Conservation (phyloP, 2,888 invertebrate species). For the Trachelus stipa region DNA sequence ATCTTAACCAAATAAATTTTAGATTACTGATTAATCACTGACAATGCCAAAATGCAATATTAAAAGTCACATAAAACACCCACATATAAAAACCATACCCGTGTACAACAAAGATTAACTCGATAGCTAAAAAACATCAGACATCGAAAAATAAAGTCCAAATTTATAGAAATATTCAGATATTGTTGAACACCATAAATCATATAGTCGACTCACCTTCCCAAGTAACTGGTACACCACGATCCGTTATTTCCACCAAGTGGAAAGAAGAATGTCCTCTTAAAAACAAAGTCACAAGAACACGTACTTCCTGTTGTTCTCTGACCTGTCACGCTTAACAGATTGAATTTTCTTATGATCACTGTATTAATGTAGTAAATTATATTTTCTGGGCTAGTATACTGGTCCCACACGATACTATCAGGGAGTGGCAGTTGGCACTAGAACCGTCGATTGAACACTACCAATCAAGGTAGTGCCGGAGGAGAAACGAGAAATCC, state of each 20-base stretch:
- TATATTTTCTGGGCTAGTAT: not conserved
- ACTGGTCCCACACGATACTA: not conserved
- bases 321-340: not conserved
- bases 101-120: not conserved
- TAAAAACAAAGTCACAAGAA: not conserved
- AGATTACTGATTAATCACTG: not conserved
- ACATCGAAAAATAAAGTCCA: not conserved
- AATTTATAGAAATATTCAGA: not conserved
- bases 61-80: not conserved
- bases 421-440: constrained; percentile 11
- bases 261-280: not conserved
- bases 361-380: not conserved
- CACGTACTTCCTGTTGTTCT: not conserved
- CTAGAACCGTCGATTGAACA: constrained; percentile 35
- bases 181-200: not conserved
- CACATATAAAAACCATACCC: not conserved
- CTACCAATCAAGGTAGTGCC: constrained; percentile 50
- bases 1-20: not conserved
- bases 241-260: not conserved
- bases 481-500: constrained; percentile 30
- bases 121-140: not conserved
- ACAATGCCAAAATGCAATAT: not conserved
- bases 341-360: not conserved
- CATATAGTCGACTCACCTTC: not conserved
- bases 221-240: not conserved